Conservation (phyloP, 2,797 vertebrate species). For the Tarsius wallacei region DNA sequence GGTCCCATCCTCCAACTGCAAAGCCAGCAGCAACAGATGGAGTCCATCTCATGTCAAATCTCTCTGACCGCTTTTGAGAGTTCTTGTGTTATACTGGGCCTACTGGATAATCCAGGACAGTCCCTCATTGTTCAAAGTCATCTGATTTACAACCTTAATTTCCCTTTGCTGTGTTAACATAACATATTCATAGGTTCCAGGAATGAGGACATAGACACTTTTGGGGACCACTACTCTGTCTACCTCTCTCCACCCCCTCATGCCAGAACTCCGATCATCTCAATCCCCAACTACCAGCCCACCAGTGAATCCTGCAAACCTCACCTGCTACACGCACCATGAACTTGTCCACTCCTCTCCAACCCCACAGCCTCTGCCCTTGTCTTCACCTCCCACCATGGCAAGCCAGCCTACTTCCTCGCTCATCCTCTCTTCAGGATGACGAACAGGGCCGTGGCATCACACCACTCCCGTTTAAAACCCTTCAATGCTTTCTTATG, state of each 20-base stretch:
- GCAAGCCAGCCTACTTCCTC: neutral
- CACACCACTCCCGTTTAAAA: neutral
- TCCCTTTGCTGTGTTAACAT: neutral
- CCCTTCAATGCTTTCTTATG: neutral
- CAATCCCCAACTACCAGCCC: neutral
- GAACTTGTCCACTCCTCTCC: neutral
- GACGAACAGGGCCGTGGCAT: accelerated
- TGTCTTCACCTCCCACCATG: neutral
- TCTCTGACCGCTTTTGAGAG: neutral
- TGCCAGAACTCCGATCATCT: neutral
- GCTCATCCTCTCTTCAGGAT: neutral
- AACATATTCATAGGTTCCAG: neutral
- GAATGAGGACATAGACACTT: accelerated
- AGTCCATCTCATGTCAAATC: accelerated
- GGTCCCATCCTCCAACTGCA: neutral
- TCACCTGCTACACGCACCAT: accelerated
- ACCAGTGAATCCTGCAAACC: accelerated
- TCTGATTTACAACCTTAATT: accelerated
- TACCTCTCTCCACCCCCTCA: neutral
- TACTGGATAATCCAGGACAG: neutral
- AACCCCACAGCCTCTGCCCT: neutral
- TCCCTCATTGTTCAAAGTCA: neutral
- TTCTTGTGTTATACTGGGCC: neutral
- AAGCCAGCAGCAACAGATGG: neutral
- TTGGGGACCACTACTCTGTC: neutral